Evolutionary conservation across 2,888 invertebrate species (phyloP).

Genomic region (Drosophila diplacantha): DNA sequence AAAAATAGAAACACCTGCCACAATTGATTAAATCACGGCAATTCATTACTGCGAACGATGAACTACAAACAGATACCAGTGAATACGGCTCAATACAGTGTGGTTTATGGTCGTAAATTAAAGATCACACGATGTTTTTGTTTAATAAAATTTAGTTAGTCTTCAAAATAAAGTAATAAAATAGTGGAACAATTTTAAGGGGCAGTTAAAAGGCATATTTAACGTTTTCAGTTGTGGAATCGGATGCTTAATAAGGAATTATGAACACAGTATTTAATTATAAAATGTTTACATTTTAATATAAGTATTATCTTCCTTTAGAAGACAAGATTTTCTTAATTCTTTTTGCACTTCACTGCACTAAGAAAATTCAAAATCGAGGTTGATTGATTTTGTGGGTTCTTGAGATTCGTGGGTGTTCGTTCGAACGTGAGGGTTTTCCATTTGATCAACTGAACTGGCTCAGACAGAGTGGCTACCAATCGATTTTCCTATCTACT

Average conservation of each 20-base stretch:
- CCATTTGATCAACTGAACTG: constrained; percentile 11
- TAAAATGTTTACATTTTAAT: no score
- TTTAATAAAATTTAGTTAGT: background rate
- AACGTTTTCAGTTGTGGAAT: background rate
- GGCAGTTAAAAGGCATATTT: background rate
- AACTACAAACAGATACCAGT: constrained; percentile 10
- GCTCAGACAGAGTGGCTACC: constrained; percentile 35
- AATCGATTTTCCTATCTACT: constrained; percentile 22
- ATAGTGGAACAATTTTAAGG: background rate
- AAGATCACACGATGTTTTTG: background rate
- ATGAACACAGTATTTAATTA: no score
- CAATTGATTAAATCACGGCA: constrained; percentile 70
- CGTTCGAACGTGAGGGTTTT: constrained; percentile 20
- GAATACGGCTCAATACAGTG: constrained; percentile 4
- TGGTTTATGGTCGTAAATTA: background rate
- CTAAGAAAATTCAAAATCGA: constrained; percentile 5
- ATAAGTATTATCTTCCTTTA: no score
- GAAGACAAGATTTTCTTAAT: no score
- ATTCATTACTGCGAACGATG: constrained; percentile 64
- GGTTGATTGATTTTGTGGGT: constrained; percentile 22
- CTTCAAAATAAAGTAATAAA: background rate
- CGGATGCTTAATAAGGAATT: background rate
- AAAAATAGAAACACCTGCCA: constrained; percentile 63
- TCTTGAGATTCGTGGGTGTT: constrained; percentile 25
- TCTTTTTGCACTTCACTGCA: background rate